Conservation (phyloP, 2,888 invertebrate species). For the Asteroscopus sphinx region DNA sequence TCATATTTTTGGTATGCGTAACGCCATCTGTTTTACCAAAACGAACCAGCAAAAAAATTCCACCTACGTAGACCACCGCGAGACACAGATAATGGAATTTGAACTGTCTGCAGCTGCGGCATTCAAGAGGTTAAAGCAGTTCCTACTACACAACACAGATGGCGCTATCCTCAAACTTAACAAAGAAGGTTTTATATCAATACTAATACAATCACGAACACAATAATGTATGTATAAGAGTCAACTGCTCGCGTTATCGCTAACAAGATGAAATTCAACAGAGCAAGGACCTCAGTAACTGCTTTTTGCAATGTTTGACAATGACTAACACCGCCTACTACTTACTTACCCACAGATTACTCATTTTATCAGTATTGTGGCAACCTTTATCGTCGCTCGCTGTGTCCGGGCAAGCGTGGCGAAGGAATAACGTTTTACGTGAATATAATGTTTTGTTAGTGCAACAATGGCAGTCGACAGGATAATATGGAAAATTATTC, state of each 20-base stretch:
- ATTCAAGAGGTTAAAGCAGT: too few species aligned
- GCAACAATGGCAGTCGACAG: constrained; percentile 69
- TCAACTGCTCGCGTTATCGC: constrained; percentile 41
- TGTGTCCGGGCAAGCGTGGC: constrained; percentile 38
- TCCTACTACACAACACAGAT: constrained; percentile 42
- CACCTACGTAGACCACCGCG: too few species aligned
- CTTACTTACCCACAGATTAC: constrained; percentile 53
- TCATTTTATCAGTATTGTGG: constrained; percentile 63
- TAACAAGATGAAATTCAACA: constrained; percentile 24
- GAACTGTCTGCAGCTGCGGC: too few species aligned
- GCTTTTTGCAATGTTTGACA: constrained; percentile 55
- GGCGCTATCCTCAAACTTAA: constrained; percentile 39
- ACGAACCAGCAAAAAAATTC: too few species aligned
- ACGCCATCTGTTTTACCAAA: too few species aligned
- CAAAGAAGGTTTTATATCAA: constrained; percentile 23
- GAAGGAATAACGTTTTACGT: constrained; percentile 27
- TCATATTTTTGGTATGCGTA: not conserved
- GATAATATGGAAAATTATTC: constrained; percentile 75
- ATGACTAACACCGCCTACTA: constrained; percentile 64
- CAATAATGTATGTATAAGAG: constrained; percentile 12
- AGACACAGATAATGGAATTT: too few species aligned
- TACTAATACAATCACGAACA: constrained; percentile 18
- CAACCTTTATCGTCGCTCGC: constrained; percentile 51
- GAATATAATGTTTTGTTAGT: constrained; percentile 45
- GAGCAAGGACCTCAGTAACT: constrained; percentile 47